phyloP scores from a whole-genome alignment of 2,113 vertebrate species.

The Hymenochirus boettgeri region DNA sequence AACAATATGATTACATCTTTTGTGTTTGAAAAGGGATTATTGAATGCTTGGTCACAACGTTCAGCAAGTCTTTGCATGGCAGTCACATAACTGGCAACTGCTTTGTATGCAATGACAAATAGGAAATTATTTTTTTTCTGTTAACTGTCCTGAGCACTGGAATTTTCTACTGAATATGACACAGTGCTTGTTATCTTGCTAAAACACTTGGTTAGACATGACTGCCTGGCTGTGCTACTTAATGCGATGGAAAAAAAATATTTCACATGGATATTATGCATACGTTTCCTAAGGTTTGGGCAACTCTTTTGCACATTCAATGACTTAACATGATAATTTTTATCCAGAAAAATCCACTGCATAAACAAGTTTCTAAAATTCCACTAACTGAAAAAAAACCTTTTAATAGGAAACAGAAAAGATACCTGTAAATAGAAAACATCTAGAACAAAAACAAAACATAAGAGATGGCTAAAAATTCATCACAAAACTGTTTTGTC shows the following conservation, averaged over 20 bases:
- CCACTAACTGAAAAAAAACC: no score
- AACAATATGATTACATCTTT: constrained; percentile 34
- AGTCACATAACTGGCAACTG: constrained; percentile 34
- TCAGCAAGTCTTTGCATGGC: constrained; percentile 31
- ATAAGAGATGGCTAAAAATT: no score
- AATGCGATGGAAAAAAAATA: constrained; percentile 26
- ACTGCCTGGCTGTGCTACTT: constrained; percentile 34
- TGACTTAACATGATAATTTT: constrained; percentile 10
- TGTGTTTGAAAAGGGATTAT: constrained; percentile 26
- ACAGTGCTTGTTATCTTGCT: constrained; percentile 38
- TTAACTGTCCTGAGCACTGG: constrained; percentile 31
- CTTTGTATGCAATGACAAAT: constrained; percentile 42
- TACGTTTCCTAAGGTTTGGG: constrained; percentile 8
- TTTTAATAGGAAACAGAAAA: no score
- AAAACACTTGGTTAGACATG: constrained; percentile 43
- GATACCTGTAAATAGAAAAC: no score
- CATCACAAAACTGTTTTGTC: no score
- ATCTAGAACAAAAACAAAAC: no score
- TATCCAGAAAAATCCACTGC: neutral
- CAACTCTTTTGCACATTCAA: constrained; percentile 9
- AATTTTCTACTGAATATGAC: constrained; percentile 39
- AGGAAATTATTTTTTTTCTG: constrained; percentile 37
- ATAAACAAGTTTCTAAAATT: neutral
- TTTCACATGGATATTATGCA: neutral
- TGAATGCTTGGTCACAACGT: constrained; percentile 30